Percentiles rank a stretch among this genome's conserved stretches.
phyloP scores from a whole-genome alignment of 2,888 invertebrate species.

The Lottia gigantea region DNA sequence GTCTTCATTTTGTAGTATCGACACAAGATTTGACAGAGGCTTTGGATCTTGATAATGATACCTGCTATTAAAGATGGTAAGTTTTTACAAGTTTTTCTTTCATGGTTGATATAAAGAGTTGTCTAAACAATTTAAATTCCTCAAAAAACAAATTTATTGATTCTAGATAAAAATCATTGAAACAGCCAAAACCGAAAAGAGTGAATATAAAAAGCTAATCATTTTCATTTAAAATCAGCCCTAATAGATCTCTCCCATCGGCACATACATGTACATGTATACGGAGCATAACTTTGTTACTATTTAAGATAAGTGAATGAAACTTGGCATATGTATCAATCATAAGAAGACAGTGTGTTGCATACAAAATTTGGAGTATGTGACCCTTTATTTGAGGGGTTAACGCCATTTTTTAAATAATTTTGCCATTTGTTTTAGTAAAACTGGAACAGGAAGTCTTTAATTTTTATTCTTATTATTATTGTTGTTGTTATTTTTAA shows the following conservation, averaged over 20 bases:
- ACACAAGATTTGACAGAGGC: slow-evolving; percentile 4
- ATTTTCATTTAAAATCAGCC: slow-evolving; percentile 2
- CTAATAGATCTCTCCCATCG: background rate
- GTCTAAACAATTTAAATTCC: no score
- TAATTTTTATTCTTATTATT: background rate
- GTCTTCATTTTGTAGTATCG: slow-evolving; percentile 1
- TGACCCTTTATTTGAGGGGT: background rate
- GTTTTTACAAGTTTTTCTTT: background rate
- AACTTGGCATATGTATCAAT: slow-evolving; percentile 7
- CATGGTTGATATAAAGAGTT: slow-evolving; percentile 5
- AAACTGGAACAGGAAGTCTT: background rate
- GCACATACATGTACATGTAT: background rate
- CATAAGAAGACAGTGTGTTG: background rate
- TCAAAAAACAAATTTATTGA: no score
- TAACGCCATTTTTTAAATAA: background rate
- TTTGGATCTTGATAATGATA: slow-evolving; percentile 7
- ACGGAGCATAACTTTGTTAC: background rate
- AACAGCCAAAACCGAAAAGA: slow-evolving; percentile 1
- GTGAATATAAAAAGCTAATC: background rate
- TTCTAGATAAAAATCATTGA: background rate
- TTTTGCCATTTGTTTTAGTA: slow-evolving; percentile 5
- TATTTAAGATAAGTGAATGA: slow-evolving; percentile 5
- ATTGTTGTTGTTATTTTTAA: background rate
- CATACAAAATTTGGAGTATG: slow-evolving; percentile 3
- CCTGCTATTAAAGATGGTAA: background rate